Evolutionary conservation across 2,888 invertebrate species (phyloP).

Genomic region (Hirtodrosophila cameraria): DNA sequence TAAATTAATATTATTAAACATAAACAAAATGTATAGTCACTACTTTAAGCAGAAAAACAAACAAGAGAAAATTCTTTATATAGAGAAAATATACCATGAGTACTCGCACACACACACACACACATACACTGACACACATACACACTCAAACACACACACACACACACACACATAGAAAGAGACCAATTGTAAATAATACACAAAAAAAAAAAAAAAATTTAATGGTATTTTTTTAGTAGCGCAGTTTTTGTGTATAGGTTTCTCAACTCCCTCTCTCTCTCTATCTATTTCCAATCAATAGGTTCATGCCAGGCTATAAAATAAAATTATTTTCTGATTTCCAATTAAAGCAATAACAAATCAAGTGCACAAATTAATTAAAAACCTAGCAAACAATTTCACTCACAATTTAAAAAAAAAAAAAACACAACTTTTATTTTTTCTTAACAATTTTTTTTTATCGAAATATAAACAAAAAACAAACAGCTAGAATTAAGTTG

Average conservation of each 20-base stretch:
- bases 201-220: constrained; percentile 19
- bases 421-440: constrained; percentile 71
- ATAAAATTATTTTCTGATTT: constrained; percentile 73
- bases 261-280: constrained; percentile 30
- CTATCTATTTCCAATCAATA: constrained; percentile 22
- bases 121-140: constrained; percentile 41
- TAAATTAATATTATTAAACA: constrained; percentile 75
- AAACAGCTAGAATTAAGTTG: constrained; percentile 53
- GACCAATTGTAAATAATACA: constrained; percentile 71
- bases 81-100: constrained; percentile 64
- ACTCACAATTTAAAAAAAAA: constrained; percentile 57
- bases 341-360: constrained; percentile 7
- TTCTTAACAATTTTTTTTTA: constrained; percentile 50
- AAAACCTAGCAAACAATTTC: constrained; percentile 36
- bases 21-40: constrained; percentile 84
- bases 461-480: constrained; percentile 1
- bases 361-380: constrained; percentile 44
- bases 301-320: constrained; percentile 66
- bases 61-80: constrained; percentile 62
- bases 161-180: constrained; percentile 41
- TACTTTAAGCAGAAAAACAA: constrained; percentile 82
- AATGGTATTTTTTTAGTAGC: constrained; percentile 63
- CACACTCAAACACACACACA: constrained; percentile 60
- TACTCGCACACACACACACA: constrained; percentile 55
- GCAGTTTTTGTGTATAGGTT: constrained; percentile 70